A percentile compares a stretch with the other conserved stretches of the same genome.
These are phyloP conservation scores for Spodoptera littoralis DNA, from an alignment of 2,888 invertebrate species.

Conservation along the genomic window DNA sequence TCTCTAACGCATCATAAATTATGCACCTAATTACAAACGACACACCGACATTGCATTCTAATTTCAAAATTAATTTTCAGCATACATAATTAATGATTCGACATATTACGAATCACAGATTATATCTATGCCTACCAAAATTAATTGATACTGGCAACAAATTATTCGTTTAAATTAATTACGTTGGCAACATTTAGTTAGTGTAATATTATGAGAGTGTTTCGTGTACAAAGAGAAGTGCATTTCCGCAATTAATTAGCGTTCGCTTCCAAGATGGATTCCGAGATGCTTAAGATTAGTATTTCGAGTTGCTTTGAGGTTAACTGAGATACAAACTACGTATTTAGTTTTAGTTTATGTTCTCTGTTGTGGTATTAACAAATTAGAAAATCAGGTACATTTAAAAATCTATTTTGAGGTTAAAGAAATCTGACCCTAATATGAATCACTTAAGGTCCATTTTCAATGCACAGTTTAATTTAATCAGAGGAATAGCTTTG, in stretches of 20 bases:
- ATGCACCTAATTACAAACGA: not conserved
- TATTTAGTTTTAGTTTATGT: constrained; percentile 25
- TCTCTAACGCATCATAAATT: too few species aligned
- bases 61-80: constrained; percentile 10
- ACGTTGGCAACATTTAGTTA: constrained; percentile 8
- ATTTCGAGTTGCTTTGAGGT: constrained; percentile 24
- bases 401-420: too few species aligned
- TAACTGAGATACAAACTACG: constrained; percentile 26
- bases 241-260: constrained; percentile 43
- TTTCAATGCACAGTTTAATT: too few species aligned
- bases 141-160: constrained; percentile 8
- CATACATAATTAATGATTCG: constrained; percentile 6
- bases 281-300: constrained; percentile 31
- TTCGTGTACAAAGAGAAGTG: constrained; percentile 18
- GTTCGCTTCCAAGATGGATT: constrained; percentile 27
- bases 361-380: too few species aligned
- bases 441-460: too few species aligned
- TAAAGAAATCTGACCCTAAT: too few species aligned
- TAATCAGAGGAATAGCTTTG: too few species aligned
- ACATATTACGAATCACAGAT: not conserved
- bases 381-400: too few species aligned
- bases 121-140: constrained; percentile 3
- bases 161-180: constrained; percentile 14
- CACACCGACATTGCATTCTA: constrained; percentile 1
- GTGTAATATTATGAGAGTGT: constrained; percentile 11